Conservation (phyloP, 2,888 invertebrate species). For the Hydrotaea diabolus region DNA sequence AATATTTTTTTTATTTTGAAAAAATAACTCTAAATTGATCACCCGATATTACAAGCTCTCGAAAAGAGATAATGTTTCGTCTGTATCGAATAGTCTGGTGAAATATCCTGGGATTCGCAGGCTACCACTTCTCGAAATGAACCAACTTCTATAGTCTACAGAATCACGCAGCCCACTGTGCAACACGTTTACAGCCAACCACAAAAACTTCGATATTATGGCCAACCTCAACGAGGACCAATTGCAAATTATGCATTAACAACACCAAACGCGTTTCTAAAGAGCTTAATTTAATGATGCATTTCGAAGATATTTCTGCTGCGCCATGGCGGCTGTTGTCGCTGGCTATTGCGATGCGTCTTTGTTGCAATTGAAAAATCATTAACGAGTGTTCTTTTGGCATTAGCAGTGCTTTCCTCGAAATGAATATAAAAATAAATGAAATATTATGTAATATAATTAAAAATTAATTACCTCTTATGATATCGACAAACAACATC, state of each 20-base stretch:
- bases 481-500: slow-evolving; percentile 4
- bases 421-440: slow-evolving; percentile 38
- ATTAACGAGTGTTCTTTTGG: not conserved
- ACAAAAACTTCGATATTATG: not conserved
- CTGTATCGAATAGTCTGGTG: too few relatives aligned
- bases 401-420: slow-evolving; percentile 1
- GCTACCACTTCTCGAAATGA: too few relatives aligned
- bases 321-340: too few relatives aligned
- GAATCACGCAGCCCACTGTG: too few relatives aligned
- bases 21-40: too few relatives aligned
- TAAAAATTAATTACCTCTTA: slow-evolving; percentile 51
- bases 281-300: slow-evolving; percentile 28
- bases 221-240: not conserved
- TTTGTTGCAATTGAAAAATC: slow-evolving; percentile 19
- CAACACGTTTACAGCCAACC: not conserved
- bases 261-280: slow-evolving; percentile 34
- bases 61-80: too few relatives aligned
- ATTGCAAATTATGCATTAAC: slow-evolving; percentile 30
- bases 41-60: too few relatives aligned
- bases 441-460: slow-evolving; percentile 56
- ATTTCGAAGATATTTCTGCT: not conserved
- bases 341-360: not conserved
- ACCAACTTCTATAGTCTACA: too few relatives aligned
- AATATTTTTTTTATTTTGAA: too few relatives aligned
- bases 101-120: too few relatives aligned